Base-by-base conservation (phyloP, 2,888 invertebrate species). In the Drosophila greeni region DNA sequence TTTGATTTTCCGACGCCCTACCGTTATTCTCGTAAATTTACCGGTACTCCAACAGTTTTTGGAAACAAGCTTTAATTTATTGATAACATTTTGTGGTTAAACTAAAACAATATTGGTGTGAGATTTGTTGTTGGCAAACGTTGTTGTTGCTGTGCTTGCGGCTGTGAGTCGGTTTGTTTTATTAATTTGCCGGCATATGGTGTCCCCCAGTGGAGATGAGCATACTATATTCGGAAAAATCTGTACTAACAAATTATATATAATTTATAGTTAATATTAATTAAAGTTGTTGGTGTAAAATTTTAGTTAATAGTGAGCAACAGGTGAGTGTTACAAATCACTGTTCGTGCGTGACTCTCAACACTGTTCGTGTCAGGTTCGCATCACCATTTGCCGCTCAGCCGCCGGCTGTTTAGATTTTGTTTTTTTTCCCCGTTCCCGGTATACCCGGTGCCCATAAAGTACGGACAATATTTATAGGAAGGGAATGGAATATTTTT, bases 181-280 rank as follows among this genome's bases (percentile, higher is more conserved):
- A 56, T 43, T 48, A 59, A 54, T 24, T 55, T 72, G 69, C 82
- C 82, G 84, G 79, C 79, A 79, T 79, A 79, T 84, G 79, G 79
- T 76, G 66, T 69, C 34, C 37, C 47, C 53, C 51, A 4, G 14
- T 31, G 52, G 52, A 42, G 42, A 52, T 43, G 52, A 9, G 14
- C 3, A 23, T 2, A 1, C 4, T 11, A 11, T 29, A 6, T n/a
- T 3, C 5, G 36, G 6, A 1, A n/a, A 12, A 26, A 12, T 20
- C 0, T 1, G 5, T 24, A 5, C 11, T 1, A 54, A 3, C 4
- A 11, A 5, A n/a, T n/a, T n/a, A n/a, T n/a, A n/a, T n/a, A n/a
- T n/a, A n/a, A n/a, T 20, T 6, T n/a, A 1, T 9, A 14, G 16
- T 12, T 18, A 7, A 3, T 7, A 11, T 12, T 16, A 5, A 20